A percentile compares a stretch with the other conserved stretches of the same genome.
Evolutionary conservation across 2,888 invertebrate species (phyloP).

Genomic region (Volucella bombylans): DNA sequence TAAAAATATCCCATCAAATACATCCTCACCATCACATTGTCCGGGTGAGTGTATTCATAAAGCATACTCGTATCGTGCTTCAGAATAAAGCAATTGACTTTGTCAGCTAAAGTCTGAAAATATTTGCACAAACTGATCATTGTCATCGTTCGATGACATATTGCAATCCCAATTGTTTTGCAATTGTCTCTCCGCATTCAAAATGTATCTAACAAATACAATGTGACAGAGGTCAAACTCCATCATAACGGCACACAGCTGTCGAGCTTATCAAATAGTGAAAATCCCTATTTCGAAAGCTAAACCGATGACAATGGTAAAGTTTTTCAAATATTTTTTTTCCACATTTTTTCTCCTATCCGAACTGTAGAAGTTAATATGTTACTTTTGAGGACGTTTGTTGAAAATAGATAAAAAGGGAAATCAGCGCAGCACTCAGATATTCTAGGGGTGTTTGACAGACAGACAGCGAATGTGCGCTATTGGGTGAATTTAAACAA

Average conservation of each 20-base stretch:
- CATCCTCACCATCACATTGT: constrained; percentile 10
- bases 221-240: constrained; percentile 28
- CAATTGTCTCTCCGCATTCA: constrained; percentile 63
- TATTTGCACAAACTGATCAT: constrained; percentile 74
- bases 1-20: constrained; percentile 38
- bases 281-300: constrained; percentile 39
- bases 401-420: no score
- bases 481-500: neutral
- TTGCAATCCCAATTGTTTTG: constrained; percentile 70
- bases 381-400: no score
- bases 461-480: neutral
- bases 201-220: constrained; percentile 49
- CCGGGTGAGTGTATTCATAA: neutral
- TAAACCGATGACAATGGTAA: constrained; percentile 51
- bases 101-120: constrained; percentile 60
- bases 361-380: no score
- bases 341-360: no score
- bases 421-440: no score
- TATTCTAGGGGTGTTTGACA: neutral
- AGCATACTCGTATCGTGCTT: constrained; percentile 5
- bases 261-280: constrained; percentile 67
- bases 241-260: constrained; percentile 39
- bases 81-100: constrained; percentile 62
- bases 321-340: constrained; percentile 20
- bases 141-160: constrained; percentile 71